These are phyloP conservation scores for Microchirus variegatus DNA, from an alignment of 2,797 vertebrate genomes.

Conservation along the genomic window DNA sequence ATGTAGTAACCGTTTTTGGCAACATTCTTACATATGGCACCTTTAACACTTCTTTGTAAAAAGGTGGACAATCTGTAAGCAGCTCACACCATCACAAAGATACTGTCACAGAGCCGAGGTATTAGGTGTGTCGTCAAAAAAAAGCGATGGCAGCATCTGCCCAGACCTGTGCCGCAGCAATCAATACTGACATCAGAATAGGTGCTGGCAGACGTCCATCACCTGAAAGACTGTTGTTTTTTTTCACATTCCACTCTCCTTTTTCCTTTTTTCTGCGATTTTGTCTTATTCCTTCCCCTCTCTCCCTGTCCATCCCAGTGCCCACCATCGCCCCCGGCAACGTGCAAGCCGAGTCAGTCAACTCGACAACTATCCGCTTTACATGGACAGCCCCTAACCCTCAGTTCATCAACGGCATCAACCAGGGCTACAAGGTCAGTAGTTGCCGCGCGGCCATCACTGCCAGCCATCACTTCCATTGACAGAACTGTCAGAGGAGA, in stretches of 20 bases:
- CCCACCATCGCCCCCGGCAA: slow-evolving; percentile 94
- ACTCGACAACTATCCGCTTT: slow-evolving; percentile 94
- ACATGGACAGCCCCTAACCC: slow-evolving; percentile 97
- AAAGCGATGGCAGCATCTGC: slow-evolving; percentile 44
- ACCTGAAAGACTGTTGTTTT: slow-evolving; percentile 10
- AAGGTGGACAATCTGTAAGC: slow-evolving; percentile 36
- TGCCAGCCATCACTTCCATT: slow-evolving; percentile 20
- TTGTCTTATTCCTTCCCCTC: background rate
- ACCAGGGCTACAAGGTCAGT: slow-evolving; percentile 98
- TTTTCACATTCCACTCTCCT: background rate
- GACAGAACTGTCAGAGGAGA: slow-evolving; percentile 53
- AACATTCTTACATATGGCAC: too few species aligned
- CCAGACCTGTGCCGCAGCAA: slow-evolving; percentile 51
- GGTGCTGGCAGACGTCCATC: slow-evolving; percentile 48
- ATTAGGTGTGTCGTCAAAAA: slow-evolving; percentile 47
- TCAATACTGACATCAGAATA: slow-evolving; percentile 63
- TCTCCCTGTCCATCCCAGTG: slow-evolving; percentile 75
- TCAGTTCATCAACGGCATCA: slow-evolving; percentile 98
- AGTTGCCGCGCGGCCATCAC: slow-evolving; percentile 3
- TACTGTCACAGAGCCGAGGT: slow-evolving; percentile 30
- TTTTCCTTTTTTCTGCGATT: background rate
- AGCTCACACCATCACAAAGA: slow-evolving; percentile 38
- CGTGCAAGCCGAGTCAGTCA: slow-evolving; percentile 90
- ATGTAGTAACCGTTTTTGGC: too few species aligned
- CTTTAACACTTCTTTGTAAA: too few species aligned